phyloP scores from a whole-genome alignment of 2,113 vertebrate species.

The Conger conger region DNA sequence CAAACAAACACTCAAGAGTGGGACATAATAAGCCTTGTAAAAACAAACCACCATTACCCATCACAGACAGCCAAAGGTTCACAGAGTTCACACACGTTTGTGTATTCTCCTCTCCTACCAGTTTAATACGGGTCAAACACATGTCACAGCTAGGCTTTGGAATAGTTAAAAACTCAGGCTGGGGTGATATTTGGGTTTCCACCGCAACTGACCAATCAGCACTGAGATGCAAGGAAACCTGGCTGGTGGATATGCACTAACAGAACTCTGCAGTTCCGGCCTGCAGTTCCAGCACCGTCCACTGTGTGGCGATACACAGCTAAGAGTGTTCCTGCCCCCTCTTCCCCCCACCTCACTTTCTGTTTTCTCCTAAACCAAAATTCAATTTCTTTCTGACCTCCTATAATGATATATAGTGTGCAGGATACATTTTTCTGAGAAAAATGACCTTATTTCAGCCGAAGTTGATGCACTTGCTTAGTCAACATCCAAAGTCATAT shows the following conservation, averaged over 20 bases:
- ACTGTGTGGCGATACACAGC: slow-evolving; percentile 19
- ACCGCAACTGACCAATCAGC: slow-evolving; percentile 13
- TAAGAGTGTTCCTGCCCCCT: not conserved
- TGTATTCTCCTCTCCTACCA: not conserved
- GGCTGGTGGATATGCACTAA: not conserved
- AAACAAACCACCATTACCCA: slow-evolving; percentile 10
- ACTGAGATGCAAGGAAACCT: not conserved
- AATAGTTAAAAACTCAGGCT: slow-evolving; percentile 5
- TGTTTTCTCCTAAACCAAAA: not conserved
- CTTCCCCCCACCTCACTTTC: not conserved
- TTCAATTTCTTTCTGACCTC: not conserved
- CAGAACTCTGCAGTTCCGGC: not conserved
- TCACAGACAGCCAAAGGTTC: not conserved
- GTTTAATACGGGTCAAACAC: not conserved
- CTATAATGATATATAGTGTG: not conserved
- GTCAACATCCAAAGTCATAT: no score
- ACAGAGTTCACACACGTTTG: not conserved
- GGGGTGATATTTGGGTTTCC: not conserved
- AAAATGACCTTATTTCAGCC: not conserved
- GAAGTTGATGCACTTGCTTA: not conserved
- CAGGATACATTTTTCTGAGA: not conserved
- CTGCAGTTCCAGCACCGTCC: slow-evolving; percentile 17
- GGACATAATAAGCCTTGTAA: not conserved
- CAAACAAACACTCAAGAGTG: not conserved
- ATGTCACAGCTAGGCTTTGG: not conserved